These are phyloP conservation scores for Periparus ater DNA, from an alignment of 2,797 vertebrate genomes.

Conservation along the genomic window DNA sequence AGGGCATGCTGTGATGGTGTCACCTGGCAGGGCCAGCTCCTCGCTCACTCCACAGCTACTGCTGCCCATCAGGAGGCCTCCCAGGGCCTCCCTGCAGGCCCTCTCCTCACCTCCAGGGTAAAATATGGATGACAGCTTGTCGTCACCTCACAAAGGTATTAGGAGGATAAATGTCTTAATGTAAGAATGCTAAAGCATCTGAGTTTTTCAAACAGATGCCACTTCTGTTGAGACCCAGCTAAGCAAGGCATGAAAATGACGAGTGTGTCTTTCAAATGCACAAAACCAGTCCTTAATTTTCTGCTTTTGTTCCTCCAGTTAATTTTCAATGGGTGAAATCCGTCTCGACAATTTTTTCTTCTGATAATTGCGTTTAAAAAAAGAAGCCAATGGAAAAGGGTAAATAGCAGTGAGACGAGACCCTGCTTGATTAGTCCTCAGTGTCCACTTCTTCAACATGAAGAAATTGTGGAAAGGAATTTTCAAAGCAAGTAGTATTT, in stretches of 20 bases:
- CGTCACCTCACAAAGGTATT: not conserved
- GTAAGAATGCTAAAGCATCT: not conserved
- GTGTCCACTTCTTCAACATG: not conserved
- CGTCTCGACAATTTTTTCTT: not conserved
- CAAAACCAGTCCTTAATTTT: not conserved
- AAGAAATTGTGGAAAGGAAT: not conserved
- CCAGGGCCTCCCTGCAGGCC: not conserved
- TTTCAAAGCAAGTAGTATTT: not conserved
- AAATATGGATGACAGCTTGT: not conserved
- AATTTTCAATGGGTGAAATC: not conserved
- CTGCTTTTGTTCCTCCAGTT: not conserved
- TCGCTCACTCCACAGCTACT: not conserved
- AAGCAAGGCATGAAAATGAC: not conserved
- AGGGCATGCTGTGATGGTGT: accelerated
- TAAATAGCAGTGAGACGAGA: not conserved
- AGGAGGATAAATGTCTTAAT: not conserved
- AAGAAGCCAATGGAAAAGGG: not conserved
- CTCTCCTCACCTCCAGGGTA: not conserved
- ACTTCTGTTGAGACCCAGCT: accelerated
- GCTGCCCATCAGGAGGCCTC: not conserved
- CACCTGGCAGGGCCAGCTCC: accelerated
- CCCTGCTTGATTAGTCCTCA: not conserved
- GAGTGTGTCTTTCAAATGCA: not conserved
- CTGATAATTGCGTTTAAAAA: not conserved
- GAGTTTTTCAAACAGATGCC: not conserved